A percentile compares a stretch with the other conserved stretches of the same genome.
Conservation (phyloP, 2,888 invertebrate genomes). For the Azorinus chamasolen region DNA sequence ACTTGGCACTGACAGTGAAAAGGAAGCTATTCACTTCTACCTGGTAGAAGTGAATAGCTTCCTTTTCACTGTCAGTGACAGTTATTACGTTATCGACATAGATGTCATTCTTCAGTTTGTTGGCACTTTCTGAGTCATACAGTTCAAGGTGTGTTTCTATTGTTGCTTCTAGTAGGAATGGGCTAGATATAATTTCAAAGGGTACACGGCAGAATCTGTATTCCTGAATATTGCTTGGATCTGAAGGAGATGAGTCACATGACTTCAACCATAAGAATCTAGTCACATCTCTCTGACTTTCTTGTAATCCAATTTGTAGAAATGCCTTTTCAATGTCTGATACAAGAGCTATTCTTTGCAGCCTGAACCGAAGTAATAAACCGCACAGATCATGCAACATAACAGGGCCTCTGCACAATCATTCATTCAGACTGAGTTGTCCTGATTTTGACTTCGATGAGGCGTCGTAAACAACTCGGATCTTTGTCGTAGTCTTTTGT, state of each 20-base stretch:
- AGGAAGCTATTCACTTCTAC: slow-evolving; percentile 3
- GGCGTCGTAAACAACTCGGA: slow-evolving; percentile 22
- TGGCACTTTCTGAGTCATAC: not conserved
- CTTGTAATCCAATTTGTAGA: slow-evolving; percentile 25
- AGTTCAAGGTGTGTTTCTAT: slow-evolving; percentile 4
- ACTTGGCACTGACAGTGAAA: not conserved
- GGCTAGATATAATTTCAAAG: slow-evolving; percentile 11
- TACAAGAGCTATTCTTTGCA: slow-evolving; percentile 9
- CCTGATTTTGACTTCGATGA: slow-evolving; percentile 8
- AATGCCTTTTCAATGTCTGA: slow-evolving; percentile 49
- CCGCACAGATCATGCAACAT: slow-evolving; percentile 28
- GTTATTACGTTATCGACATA: slow-evolving; percentile 16
- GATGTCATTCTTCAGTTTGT: slow-evolving; percentile 8
- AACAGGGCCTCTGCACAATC: slow-evolving; percentile 28
- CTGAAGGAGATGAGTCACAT: not conserved
- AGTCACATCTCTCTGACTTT: slow-evolving; percentile 28
- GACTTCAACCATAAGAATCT: slow-evolving; percentile 35
- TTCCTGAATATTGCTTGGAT: slow-evolving; percentile 1
- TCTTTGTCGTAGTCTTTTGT: slow-evolving; percentile 26
- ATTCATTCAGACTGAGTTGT: slow-evolving; percentile 31
- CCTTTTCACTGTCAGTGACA: not conserved
- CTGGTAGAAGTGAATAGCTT: not conserved
- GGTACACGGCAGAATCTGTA: slow-evolving; percentile 18
- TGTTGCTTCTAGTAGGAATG: slow-evolving; percentile 17
- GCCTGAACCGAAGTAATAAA: slow-evolving; percentile 23